Base-by-base conservation (phyloP, 2,888 invertebrate genomes). In the Chironomus riparius region DNA sequence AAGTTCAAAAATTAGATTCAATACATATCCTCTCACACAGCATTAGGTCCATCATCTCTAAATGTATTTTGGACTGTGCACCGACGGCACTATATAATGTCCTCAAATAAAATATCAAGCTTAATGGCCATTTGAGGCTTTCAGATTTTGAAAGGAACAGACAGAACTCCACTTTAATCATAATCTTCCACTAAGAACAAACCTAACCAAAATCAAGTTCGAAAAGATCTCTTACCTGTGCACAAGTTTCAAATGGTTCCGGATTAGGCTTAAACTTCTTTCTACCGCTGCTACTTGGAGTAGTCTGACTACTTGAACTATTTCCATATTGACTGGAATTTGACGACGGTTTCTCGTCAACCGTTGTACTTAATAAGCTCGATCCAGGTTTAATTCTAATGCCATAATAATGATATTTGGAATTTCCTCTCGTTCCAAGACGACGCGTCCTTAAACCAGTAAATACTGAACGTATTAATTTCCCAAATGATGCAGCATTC, bases 331-430 rank as follows among this genome's bases (percentile, higher is more conserved):
- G 77, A 50, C 78, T 78, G 24, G 78, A 75, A 73, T 80, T 79
- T 77, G 80, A 77, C 38, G 78, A 78, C 15, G 81, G 79, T 75
- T 84, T 84, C 80, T 87, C 86, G 78, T 87, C 87, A 79, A 88
- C 84, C 78, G 89, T 83, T 78, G 89, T 83, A 78, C 87, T 87
- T 79, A 88, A 88, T 78, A 95, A 83, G 7, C 90, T 87, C 2
- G 95, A 95, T 77, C 89, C 91, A 0, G 94, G 93, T 84, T 98
- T 98, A 76, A 98, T 94, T 48, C 98, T 89, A 79, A 99, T 98
- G n/a, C 99, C 99, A 86, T 99, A 98, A 85, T 99, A 99, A 86
- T 99, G 99, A 84, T 99, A 99, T 84, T 98, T 98, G 38, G 97
- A 98, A 86, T 98, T 98, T 48, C 98, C 98, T 80, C 95, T 89